Conservation (phyloP, 2,113 vertebrate species). For the Cephalopterus ornatus region DNA sequence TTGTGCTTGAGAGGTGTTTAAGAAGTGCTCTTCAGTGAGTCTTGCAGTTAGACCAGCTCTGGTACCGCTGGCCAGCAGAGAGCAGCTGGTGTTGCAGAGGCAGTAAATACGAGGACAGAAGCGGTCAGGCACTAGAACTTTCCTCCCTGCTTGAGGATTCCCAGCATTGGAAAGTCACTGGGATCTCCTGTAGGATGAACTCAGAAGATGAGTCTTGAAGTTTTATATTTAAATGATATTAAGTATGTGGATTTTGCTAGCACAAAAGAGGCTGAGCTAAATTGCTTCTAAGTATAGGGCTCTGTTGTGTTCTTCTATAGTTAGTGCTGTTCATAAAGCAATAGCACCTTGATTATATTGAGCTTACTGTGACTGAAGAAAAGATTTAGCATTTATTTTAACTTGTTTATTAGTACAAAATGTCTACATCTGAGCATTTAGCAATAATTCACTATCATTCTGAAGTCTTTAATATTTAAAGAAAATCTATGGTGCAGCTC, state of each 20-base stretch:
- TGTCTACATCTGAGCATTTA: neutral
- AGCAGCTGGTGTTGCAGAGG: neutral
- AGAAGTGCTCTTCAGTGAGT: neutral
- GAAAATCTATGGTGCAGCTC: neutral
- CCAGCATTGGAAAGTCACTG: neutral
- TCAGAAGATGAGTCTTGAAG: neutral
- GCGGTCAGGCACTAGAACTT: neutral
- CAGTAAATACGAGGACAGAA: neutral
- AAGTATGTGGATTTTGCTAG: neutral
- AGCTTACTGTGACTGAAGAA: neutral
- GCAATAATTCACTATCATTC: neutral
- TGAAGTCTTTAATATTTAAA: neutral
- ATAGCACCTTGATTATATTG: neutral
- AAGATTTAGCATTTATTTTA: neutral
- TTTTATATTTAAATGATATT: neutral
- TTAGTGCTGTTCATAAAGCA: constrained; percentile 14
- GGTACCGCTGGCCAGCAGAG: fast-evolving
- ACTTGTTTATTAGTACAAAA: neutral
- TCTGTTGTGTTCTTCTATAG: neutral
- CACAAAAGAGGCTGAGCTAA: neutral
- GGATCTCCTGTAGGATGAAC: neutral
- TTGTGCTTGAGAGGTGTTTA: neutral
- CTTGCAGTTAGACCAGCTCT: neutral
- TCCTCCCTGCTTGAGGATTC: neutral
- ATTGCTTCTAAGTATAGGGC: constrained; percentile 31